Evolutionary conservation across 2,113 vertebrate species (phyloP), one percentile per base, ranked within the genome.

Genomic region (Sigmodon hispidus): DNA sequence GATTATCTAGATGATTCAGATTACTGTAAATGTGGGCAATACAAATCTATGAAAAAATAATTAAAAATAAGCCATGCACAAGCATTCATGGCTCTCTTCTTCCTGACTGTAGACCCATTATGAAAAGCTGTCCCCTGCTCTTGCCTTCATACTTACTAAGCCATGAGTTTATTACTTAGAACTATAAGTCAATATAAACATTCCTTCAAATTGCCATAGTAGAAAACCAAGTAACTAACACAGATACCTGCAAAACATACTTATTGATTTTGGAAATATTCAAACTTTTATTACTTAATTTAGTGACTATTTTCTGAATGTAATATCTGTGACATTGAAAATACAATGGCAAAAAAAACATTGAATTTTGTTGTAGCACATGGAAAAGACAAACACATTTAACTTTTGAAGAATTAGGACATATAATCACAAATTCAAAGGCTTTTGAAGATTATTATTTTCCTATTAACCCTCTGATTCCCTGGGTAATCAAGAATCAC

Each of bases 271-370:
- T 65, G 9, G 6, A 85, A 65, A 3, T 81, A 89, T 9, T 81
- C 13, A 77, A 59, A 87, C 52, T 59, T 92, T 72, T 26, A 89
- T 79, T 89, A 73, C 87, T 83, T 93, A 34, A 70, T 80, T 93
- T 84, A 81, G 69, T 50, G 40, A 65, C 29, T 36, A 94, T 91
- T 87, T 93, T 59, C 4, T 85, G 6, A 92, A 94, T 2, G 34
- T 12, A 55, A 80, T 55, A 84, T 15, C 2, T 21, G 31, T 1
- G n/a, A 75, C 31, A 26, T 91, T 91, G 22, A 91, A 90, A 75
- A 87, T 77, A 59, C 90, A 67, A 45, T 88, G 13, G 1, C 55
- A 36, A 75, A 48, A 67, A 19, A 12, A 87, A 92, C 61, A 5
- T 17, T 81, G 45, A 61, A 40, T 29, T 85, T 96, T 93, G 26